Conservation (phyloP, 92 coral and sea anemone species). For the Zoanthus sansibaricus region DNA sequence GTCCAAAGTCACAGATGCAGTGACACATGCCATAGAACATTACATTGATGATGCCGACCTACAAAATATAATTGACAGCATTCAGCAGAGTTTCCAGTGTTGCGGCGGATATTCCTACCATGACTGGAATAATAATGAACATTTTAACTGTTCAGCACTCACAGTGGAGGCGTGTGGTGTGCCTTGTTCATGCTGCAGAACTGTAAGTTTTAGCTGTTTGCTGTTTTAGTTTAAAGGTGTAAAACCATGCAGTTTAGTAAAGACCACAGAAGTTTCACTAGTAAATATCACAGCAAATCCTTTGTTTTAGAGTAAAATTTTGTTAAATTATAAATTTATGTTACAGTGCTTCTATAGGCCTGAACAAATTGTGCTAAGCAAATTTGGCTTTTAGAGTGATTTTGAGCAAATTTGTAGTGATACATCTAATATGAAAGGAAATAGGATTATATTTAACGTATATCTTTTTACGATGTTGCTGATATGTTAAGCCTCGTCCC, state of each 20-base stretch:
- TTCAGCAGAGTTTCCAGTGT: slow-evolving; percentile 85
- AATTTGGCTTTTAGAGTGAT: no score
- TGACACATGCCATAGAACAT: slow-evolving; percentile 74
- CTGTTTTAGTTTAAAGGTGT: no score
- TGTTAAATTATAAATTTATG: no score
- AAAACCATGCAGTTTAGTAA: no score
- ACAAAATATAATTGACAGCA: slow-evolving; percentile 86
- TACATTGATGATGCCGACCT: slow-evolving; percentile 91
- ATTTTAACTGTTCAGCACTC: slow-evolving; percentile 83
- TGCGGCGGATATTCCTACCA: slow-evolving; percentile 93
- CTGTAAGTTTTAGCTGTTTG: slow-evolving; percentile 47
- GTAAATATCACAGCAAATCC: no score
- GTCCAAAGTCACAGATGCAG: slow-evolving; percentile 64
- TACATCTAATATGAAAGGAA: no score
- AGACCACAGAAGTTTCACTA: no score
- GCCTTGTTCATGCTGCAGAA: slow-evolving; percentile 89
- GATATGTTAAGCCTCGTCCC: neutral
- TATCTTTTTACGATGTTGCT: neutral
- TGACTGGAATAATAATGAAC: slow-evolving; percentile 88
- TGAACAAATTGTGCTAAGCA: neutral
- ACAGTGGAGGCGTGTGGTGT: slow-evolving; percentile 97
- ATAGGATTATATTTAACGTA: no score
- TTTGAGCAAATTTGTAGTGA: no score
- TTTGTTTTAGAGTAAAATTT: no score
- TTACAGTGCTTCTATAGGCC: no score